phyloP scores from a whole-genome alignment of 92 coral and sea anemone genomes.

The Epizoanthus illoricatus region DNA sequence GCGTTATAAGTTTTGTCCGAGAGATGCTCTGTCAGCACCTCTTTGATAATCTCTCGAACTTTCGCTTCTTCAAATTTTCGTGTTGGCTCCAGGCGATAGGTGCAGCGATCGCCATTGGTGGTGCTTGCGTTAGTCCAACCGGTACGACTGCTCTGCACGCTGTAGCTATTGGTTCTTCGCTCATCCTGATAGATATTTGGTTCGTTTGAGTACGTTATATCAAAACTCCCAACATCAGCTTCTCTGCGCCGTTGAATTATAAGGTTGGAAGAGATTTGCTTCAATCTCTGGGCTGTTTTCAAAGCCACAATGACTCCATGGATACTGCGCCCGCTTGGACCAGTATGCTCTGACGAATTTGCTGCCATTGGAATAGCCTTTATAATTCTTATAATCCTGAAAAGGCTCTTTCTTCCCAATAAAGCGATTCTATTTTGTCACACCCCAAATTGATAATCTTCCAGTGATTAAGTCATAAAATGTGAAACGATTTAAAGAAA shows the following conservation, averaged over 20 bases:
- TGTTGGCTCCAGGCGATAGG: constrained; percentile 67
- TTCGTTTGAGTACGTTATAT: constrained; percentile 64
- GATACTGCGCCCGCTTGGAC: constrained; percentile 56
- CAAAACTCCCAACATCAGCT: constrained; percentile 65
- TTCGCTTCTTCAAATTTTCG: constrained; percentile 53
- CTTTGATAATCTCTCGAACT: constrained; percentile 64
- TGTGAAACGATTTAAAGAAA: background rate
- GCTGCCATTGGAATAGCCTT: background rate
- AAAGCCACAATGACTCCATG: constrained; percentile 62
- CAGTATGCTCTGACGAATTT: constrained; percentile 19
- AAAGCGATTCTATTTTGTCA: constrained; percentile 4
- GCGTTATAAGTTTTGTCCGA: constrained; percentile 44
- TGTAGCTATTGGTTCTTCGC: background rate
- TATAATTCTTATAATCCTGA: constrained; percentile 15
- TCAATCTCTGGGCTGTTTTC: constrained; percentile 64
- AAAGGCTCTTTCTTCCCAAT: constrained; percentile 4
- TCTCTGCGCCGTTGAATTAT: constrained; percentile 49
- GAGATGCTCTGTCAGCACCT: constrained; percentile 52
- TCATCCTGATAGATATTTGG: constrained; percentile 46
- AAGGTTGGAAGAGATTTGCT: constrained; percentile 57
- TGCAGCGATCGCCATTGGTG: constrained; percentile 11
- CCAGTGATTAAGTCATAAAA: constrained; percentile 13
- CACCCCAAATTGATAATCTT: constrained; percentile 1
- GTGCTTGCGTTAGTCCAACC: constrained; percentile 7
- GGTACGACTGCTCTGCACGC: constrained; percentile 33